Base-by-base conservation (phyloP, 1,140 invertebrate genomes). In the Diabrotica virgifera region DNA sequence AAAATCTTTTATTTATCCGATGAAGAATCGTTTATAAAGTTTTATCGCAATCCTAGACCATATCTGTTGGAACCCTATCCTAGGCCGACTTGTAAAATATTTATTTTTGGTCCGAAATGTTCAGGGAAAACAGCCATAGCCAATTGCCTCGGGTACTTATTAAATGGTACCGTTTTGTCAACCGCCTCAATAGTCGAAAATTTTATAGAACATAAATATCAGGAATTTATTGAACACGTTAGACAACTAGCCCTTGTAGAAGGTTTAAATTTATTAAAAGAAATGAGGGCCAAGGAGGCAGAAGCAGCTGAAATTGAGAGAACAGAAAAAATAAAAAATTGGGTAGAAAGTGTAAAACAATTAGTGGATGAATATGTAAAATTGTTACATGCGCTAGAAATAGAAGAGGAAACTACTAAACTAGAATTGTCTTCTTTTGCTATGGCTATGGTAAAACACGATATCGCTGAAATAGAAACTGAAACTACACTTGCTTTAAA, bases 21-120 rank as follows among this genome's bases (percentile, higher is more conserved):
- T 58, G 65, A 76, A 10, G 70, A 81, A 53, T 70, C 79, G 9
- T 75, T 80, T 65, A 66, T 80, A 37, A 70, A 73, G 37, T 87
- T 87, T 74, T 76, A 80, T 59, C 77, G 78, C 70, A 87, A 87
- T 76, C 86, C 85, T n/a, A 77, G 84, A 24, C 80, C 82, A 2
- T 87, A 78, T 77, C 60, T 84, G 6, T 54, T 77, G 12, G 74
- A 79, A 5, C 77, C 79, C 5, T 76, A 70, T 68, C 81, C 82
- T 3, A 74, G 71, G 54, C 65, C 76, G 0, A 76, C 65, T 5
- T 80, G 80, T 24, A 79, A 74, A 68, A 75, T 84, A 12, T 79
- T 76, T 9, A 73, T 84, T 36, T 75, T 82, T 36, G 82, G 82
- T 2, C 78, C 80, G 0, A 72, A 64, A 50, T 69, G 61, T 50